Conservation (phyloP, 2,797 vertebrate genomes). For the Okamejei kenojei region DNA sequence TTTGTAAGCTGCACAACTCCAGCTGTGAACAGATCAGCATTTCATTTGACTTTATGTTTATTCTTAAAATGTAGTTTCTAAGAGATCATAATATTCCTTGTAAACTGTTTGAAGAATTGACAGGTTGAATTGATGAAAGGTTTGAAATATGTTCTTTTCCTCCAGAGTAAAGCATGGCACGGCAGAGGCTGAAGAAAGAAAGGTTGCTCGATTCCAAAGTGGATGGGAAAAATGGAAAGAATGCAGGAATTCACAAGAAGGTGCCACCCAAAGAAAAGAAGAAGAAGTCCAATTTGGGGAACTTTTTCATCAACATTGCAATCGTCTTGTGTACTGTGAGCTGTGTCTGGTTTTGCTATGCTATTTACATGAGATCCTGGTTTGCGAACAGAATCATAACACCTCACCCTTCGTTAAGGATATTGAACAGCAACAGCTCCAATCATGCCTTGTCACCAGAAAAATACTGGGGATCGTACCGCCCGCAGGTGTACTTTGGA, state of each 20-base stretch:
- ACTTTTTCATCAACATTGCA: slow-evolving; percentile 70
- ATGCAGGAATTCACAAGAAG: not conserved
- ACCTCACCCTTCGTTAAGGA: slow-evolving; percentile 63
- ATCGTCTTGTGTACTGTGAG: slow-evolving; percentile 70
- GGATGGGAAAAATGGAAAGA: slow-evolving; percentile 27
- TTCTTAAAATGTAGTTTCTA: not conserved
- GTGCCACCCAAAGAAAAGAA: slow-evolving; percentile 53
- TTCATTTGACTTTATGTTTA: no score
- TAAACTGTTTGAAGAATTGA: not conserved
- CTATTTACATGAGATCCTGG: slow-evolving; percentile 62
- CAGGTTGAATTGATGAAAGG: not conserved
- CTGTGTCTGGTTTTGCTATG: slow-evolving; percentile 71
- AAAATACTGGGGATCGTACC: slow-evolving; percentile 87
- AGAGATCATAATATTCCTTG: not conserved
- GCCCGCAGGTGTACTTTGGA: slow-evolving; percentile 88
- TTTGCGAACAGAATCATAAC: slow-evolving; percentile 65
- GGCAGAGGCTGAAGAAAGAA: slow-evolving; percentile 19
- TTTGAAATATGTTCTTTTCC: not conserved
- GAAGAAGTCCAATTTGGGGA: slow-evolving; percentile 65
- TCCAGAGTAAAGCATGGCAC: slow-evolving; percentile 7
- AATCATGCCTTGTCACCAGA: slow-evolving; percentile 60
- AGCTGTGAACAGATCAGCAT: no score
- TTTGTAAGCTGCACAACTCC: no score
- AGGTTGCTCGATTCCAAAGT: not conserved
- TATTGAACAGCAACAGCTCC: slow-evolving; percentile 63